A percentile compares a stretch with the other conserved stretches of the same genome.
Evolutionary conservation across 2,888 invertebrate genomes (phyloP).

Genomic region (Odontomyia ornata): DNA sequence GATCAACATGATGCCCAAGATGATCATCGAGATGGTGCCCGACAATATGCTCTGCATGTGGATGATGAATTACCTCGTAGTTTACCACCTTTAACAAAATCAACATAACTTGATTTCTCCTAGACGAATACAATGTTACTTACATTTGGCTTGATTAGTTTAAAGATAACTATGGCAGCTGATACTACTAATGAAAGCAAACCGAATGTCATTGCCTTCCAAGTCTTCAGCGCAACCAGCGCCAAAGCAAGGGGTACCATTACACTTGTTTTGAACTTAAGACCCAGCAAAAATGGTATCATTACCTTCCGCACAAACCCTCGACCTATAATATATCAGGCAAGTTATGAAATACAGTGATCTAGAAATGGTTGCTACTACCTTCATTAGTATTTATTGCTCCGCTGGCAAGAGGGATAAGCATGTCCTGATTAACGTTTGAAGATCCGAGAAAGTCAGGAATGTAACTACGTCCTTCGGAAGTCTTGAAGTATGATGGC

Average conservation of each 20-base stretch:
- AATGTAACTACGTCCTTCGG: background rate
- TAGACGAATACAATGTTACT: slow-evolving; percentile 20
- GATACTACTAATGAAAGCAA: slow-evolving; percentile 84
- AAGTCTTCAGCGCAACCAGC: slow-evolving; percentile 85
- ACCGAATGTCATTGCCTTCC: slow-evolving; percentile 88
- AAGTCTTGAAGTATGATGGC: background rate
- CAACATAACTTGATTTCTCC: background rate
- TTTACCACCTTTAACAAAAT: slow-evolving; percentile 70
- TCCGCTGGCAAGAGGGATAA: slow-evolving; percentile 46
- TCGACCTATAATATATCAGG: slow-evolving; percentile 69
- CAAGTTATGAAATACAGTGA: background rate
- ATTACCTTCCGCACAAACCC: slow-evolving; percentile 85
- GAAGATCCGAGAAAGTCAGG: too few species aligned
- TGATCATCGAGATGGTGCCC: slow-evolving; percentile 48
- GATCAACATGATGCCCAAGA: background rate
- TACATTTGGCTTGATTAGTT: slow-evolving; percentile 85
- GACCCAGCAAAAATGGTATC: slow-evolving; percentile 83
- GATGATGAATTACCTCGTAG: slow-evolving; percentile 87
- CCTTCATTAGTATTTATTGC: background rate
- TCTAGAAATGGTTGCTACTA: background rate
- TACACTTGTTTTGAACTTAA: slow-evolving; percentile 87
- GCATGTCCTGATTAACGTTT: slow-evolving; percentile 59
- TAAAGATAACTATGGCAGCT: slow-evolving; percentile 86
- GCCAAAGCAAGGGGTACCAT: slow-evolving; percentile 83
- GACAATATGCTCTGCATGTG: slow-evolving; percentile 70